Evolutionary conservation across 2,113 vertebrate genomes (phyloP).

Genomic region (Anolis sagrei): DNA sequence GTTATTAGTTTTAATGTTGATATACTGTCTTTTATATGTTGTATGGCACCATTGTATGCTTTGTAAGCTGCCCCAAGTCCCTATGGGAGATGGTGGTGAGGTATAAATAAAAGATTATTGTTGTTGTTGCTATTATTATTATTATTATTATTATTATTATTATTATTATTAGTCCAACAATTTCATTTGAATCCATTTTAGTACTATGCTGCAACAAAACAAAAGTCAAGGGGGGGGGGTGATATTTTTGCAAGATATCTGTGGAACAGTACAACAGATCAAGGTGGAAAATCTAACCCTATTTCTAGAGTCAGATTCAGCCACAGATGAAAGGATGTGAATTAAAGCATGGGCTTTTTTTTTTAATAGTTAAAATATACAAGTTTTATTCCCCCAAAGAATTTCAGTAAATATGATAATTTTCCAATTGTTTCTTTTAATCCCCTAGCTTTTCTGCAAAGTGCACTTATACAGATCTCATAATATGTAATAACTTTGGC

Average conservation of each 20-base stretch:
- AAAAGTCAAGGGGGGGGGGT: no score
- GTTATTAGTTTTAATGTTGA: no score
- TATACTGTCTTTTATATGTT: no score
- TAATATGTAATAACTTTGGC: slow-evolving; percentile 59
- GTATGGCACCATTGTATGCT: no score
- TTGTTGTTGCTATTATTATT: no score
- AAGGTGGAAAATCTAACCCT: neutral
- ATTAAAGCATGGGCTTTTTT: neutral
- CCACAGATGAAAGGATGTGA: slow-evolving; percentile 16
- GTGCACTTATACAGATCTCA: slow-evolving; percentile 21
- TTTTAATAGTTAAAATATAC: slow-evolving; percentile 11
- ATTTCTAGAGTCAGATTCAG: neutral
- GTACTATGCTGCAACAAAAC: neutral
- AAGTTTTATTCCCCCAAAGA: neutral
- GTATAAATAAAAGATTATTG: no score
- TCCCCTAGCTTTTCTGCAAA: neutral
- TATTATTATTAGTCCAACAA: no score
- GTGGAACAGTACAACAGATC: rapidly evolving
- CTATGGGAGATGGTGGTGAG: no score
- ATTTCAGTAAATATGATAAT: neutral
- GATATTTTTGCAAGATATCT: neutral
- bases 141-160: no score
- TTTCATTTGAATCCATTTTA: neutral
- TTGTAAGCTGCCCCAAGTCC: no score
- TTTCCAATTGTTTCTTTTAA: neutral